Percentiles rank a stretch among this genome's conserved stretches.
These are phyloP conservation scores for Hydropsyche betteni DNA, from an alignment of 2,888 invertebrate genomes.

Conservation along the genomic window DNA sequence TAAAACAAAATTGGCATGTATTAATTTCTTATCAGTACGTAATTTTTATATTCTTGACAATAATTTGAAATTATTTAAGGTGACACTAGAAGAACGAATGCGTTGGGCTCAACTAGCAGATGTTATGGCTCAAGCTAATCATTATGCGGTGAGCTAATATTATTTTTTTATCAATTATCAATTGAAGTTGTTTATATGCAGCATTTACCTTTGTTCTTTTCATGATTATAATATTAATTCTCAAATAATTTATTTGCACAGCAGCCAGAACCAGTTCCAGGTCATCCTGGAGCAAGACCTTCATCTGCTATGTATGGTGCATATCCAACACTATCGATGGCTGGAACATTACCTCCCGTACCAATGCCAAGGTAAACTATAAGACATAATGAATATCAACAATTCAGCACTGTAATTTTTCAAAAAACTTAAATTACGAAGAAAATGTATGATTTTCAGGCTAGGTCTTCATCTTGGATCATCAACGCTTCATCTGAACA, in stretches of 20 bases:
- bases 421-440: not conserved
- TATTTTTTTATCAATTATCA: not conserved
- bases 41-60: not conserved
- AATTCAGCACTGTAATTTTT: not conserved
- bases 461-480: conserved; percentile 63
- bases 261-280: conserved; percentile 74
- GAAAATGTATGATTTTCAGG: conserved; percentile 54
- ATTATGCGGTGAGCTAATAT: conserved; percentile 77
- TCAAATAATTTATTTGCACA: conserved; percentile 40
- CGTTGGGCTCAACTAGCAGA: conserved; percentile 91
- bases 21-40: not conserved
- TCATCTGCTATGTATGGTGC: conserved; percentile 84
- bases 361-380: conserved; percentile 73
- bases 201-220: conserved; percentile 22
- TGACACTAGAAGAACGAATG: conserved; percentile 81
- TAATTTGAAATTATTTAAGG: conserved; percentile 56
- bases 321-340: conserved; percentile 72
- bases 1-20: not conserved
- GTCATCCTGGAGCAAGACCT: conserved; percentile 76
- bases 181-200: not conserved
- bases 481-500: conserved; percentile 56
- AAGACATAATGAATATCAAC: not conserved
- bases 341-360: conserved; percentile 73
- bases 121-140: conserved; percentile 85
- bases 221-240: conserved; percentile 14